A percentile compares a stretch with the other conserved stretches of the same genome.
These are phyloP conservation scores for Herminia tarsipennalis DNA, from an alignment of 2,888 invertebrate species.

Conservation along the genomic window DNA sequence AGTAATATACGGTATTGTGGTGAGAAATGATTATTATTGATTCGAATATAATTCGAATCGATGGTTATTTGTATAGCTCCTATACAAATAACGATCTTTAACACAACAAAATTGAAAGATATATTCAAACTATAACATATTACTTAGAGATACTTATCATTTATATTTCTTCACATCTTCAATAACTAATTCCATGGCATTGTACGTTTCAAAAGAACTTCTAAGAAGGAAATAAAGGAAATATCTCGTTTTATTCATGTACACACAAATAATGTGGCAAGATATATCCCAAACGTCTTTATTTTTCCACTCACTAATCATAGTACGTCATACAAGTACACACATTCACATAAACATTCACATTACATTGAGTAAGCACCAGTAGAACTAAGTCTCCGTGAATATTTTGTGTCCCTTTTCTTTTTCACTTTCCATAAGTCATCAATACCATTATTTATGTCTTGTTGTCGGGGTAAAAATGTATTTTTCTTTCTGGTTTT, in stretches of 20 bases:
- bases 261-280: constrained; percentile 14
- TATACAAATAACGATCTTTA: too few relatives aligned
- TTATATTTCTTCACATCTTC: too few relatives aligned
- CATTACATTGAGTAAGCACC: constrained; percentile 33
- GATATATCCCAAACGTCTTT: constrained; percentile 24
- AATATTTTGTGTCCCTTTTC: constrained; percentile 31
- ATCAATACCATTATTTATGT: constrained; percentile 44
- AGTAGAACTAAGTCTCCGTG: constrained; percentile 30
- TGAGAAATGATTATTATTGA: too few relatives aligned
- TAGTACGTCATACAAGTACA: constrained; percentile 15
- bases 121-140: too few relatives aligned
- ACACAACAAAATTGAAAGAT: too few relatives aligned
- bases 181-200: neutral
- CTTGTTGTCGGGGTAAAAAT: constrained; percentile 29
- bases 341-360: constrained; percentile 34
- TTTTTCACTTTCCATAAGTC: constrained; percentile 40
- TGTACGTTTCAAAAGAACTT: neutral
- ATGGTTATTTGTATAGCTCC: too few relatives aligned
- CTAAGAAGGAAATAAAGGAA: neutral
- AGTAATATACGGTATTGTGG: too few relatives aligned
- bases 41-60: too few relatives aligned
- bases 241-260: constrained; percentile 13
- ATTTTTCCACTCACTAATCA: constrained; percentile 22
- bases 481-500: constrained; percentile 22
- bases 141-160: too few relatives aligned